These are phyloP conservation scores for Ptychobarbus kaznakovi DNA, from an alignment of 2,797 vertebrate genomes.

Conservation along the genomic window DNA sequence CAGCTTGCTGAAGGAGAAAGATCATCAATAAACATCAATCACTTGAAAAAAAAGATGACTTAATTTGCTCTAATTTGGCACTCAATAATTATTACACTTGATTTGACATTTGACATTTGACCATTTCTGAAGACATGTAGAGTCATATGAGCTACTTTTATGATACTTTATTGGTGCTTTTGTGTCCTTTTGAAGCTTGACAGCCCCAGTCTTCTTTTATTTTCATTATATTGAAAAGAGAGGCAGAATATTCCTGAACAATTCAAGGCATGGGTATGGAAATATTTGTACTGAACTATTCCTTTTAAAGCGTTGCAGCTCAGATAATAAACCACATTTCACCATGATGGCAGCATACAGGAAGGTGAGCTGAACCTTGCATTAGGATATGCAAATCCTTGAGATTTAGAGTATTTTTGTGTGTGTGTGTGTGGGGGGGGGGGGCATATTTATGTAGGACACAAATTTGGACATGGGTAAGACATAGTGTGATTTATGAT, in stretches of 20 bases:
- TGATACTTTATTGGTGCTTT: not conserved
- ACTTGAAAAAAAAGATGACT: not conserved
- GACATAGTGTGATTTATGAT: too few species aligned
- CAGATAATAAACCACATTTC: slow-evolving; percentile 23
- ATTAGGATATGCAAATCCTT: slow-evolving; percentile 23
- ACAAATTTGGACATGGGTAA: too few species aligned
- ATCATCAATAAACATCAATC: not conserved
- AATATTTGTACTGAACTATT: not conserved
- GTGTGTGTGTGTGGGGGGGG: too few species aligned
- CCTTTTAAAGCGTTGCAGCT: not conserved
- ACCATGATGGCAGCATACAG: not conserved
- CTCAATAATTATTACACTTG: not conserved
- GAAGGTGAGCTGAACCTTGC: slow-evolving; percentile 3
- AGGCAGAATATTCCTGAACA: not conserved
- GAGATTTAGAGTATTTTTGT: not conserved
- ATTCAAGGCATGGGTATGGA: not conserved
- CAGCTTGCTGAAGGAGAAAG: not conserved
- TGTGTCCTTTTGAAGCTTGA: slow-evolving; percentile 11
- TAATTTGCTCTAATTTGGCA: not conserved
- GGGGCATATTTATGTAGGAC: too few species aligned
- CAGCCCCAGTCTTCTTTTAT: not conserved
- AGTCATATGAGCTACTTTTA: not conserved
- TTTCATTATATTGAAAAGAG: not conserved
- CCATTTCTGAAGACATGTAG: not conserved
- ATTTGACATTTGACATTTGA: not conserved